Base-by-base conservation (phyloP, 2,113 vertebrate genomes). In the Megatriorchis doriae region DNA sequence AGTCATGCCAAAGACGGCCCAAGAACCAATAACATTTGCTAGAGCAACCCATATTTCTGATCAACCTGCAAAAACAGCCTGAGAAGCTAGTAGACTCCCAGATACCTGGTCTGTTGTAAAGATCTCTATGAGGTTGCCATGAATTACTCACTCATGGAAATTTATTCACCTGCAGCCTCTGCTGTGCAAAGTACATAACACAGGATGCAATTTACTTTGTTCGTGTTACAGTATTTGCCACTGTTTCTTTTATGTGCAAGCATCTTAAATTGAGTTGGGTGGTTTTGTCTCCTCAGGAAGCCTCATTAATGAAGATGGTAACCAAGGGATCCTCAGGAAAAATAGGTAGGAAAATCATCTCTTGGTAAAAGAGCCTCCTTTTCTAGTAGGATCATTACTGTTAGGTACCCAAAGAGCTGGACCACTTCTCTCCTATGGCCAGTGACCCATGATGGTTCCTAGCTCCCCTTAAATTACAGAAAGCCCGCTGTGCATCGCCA, bases 201-300 rank as follows among this genome's bases (percentile, higher is more conserved):
- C 19, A n/a, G 55, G 45, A 42, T 42, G 36, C 50, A 40, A 1
- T 7, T 38, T 29, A 2, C 23, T 38, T 19, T 21, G 40, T 8
- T 18, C 4, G 0, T 1, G 25, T 70, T 4, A 3, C 7, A 8
- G 0, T 34, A 3, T 53, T 65, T 71, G 65, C 11, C 7, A 0
- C 12, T 59, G 65, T 71, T 74, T 12, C 71, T 34, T 12, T 74
- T 20, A 19, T 0, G 2, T 26, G 16, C 10, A 1, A 86, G 66
- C 42, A 13, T 9, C 81, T 86, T 65, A 29, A 38, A 45, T 1
- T 56, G 71, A 81, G 47, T 14, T 32, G 75, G 22, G 11, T 77
- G 48, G 4, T 89, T 91, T 81, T 93, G 31, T 93, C 81, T 92
- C 93, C 75, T 38, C 83, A 97, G 97, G 97, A 97, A 79, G 36